Evolutionary conservation across 2,888 invertebrate genomes (phyloP).

Genomic region (Scotopteryx bipunctaria): DNA sequence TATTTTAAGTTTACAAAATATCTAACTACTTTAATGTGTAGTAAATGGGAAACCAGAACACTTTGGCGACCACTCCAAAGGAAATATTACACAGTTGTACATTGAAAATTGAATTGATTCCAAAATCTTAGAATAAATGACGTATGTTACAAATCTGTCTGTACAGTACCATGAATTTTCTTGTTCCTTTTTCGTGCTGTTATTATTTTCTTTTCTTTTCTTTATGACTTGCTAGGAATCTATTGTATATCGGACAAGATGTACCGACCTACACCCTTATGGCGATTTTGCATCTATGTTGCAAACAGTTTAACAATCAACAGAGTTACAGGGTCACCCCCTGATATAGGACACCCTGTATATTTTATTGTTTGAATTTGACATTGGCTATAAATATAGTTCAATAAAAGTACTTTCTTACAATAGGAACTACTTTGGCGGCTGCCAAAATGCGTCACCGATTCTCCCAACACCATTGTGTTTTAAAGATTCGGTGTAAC

Average conservation of each 20-base stretch:
- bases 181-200: too few relatives aligned
- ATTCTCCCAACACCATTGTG: constrained; percentile 16
- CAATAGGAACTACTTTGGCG: constrained; percentile 24
- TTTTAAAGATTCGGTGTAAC: constrained; percentile 29
- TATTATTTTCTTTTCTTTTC: too few relatives aligned
- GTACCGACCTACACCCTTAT: too few relatives aligned
- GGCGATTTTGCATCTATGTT: too few relatives aligned
- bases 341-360: neutral
- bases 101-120: neutral
- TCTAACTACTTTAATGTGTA: neutral
- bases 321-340: too few relatives aligned
- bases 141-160: too few relatives aligned
- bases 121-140: too few relatives aligned
- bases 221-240: too few relatives aligned
- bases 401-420: constrained; percentile 23
- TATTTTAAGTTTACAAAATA: neutral
- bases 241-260: too few relatives aligned
- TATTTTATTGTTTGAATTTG: constrained; percentile 18
- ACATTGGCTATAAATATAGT: constrained; percentile 26
- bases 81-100: neutral
- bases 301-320: too few relatives aligned
- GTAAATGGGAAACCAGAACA: neutral
- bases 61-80: neutral
- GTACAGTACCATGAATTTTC: too few relatives aligned
- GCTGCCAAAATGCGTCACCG: constrained; percentile 35